These are phyloP conservation scores for Tinea trinotella DNA, from an alignment of 2,888 invertebrate genomes.

Conservation along the genomic window DNA sequence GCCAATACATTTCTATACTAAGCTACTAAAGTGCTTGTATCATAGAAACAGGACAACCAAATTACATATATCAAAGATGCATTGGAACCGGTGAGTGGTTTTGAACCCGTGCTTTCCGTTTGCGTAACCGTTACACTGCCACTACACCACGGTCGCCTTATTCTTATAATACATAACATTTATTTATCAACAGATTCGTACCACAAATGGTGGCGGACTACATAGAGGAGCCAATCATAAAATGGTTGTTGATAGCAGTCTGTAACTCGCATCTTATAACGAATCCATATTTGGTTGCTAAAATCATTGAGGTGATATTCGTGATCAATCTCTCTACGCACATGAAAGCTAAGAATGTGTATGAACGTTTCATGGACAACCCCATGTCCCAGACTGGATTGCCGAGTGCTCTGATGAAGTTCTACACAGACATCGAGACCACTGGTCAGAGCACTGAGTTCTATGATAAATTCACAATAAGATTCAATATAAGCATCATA, in stretches of 20 bases:
- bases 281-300: constrained; percentile 97
- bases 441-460: constrained; percentile 99
- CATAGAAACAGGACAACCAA: no score
- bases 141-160: no score
- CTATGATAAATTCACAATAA: constrained; percentile 98
- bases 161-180: no score
- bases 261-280: constrained; percentile 92
- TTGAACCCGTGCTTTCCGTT: no score
- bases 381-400: constrained; percentile 85
- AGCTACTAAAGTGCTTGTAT: no score
- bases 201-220: constrained; percentile 81
- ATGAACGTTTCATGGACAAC: constrained; percentile 88
- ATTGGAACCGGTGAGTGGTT: no score
- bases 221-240: constrained; percentile 87
- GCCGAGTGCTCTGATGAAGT: constrained; percentile 95
- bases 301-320: constrained; percentile 92
- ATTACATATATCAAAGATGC: no score
- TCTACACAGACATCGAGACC: constrained; percentile 98
- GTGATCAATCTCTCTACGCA: constrained; percentile 81
- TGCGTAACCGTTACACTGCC: no score
- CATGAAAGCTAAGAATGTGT: constrained; percentile 69
- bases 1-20: no score
- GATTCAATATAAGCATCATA: constrained; percentile 98
- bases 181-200: constrained; percentile 77
- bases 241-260: constrained; percentile 90